Conservation (phyloP, 2,888 invertebrate species). For the Caenorhabditis sp. region DNA sequence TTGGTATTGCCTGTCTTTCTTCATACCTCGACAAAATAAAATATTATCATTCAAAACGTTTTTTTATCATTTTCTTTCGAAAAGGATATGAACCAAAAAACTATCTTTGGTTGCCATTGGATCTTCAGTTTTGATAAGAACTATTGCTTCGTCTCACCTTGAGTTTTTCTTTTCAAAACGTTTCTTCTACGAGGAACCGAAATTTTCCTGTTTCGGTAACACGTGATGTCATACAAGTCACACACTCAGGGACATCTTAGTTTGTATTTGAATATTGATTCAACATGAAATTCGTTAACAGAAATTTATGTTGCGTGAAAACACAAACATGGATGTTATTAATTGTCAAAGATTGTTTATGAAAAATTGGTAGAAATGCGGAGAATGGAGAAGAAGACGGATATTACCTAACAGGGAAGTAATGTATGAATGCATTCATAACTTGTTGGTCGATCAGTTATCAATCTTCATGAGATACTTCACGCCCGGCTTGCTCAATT, state of each 20-base stretch:
- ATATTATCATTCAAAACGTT: slow-evolving; percentile 11
- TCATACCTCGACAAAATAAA: slow-evolving; percentile 29
- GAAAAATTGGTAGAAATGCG: too few species aligned
- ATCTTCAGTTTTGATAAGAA: slow-evolving; percentile 2
- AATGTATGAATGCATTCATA: too few species aligned
- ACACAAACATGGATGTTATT: too few species aligned
- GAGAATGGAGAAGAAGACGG: too few species aligned
- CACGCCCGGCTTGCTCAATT: too few species aligned
- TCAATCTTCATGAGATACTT: too few species aligned
- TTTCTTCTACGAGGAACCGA: background rate
- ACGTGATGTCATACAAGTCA: background rate
- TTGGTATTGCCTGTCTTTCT: slow-evolving; percentile 36
- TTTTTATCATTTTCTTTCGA: background rate
- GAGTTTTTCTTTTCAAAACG: background rate
- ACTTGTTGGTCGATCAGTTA: too few species aligned
- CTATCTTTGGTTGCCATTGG: background rate
- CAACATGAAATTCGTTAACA: background rate
- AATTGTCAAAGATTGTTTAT: too few species aligned
- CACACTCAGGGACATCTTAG: too few species aligned
- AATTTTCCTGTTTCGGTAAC: background rate
- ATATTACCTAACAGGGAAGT: too few species aligned
- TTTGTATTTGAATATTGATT: too few species aligned
- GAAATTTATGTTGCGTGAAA: too few species aligned
- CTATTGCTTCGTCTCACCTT: slow-evolving; percentile 24
- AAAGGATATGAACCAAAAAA: background rate